Evolutionary conservation across 2,888 invertebrate species (phyloP).

Genomic region (Sicus ferrugineus): DNA sequence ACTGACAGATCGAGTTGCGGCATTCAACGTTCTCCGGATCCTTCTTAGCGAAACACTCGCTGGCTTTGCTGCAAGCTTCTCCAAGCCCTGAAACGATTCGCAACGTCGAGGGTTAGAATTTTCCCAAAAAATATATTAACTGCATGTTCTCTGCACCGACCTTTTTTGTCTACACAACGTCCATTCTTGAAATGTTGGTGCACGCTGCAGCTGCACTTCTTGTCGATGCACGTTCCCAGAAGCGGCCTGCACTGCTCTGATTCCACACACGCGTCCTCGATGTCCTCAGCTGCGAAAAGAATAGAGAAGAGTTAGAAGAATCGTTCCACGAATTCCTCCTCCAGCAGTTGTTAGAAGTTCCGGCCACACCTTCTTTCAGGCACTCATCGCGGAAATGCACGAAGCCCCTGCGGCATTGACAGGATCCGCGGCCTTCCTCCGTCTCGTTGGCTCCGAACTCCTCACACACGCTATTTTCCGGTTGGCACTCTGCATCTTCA

Average conservation of each 20-base stretch:
- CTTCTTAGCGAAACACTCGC: constrained; percentile 58
- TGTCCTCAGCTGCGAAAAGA: constrained; percentile 50
- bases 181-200: constrained; percentile 58
- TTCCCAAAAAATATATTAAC: neutral
- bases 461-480: constrained; percentile 53
- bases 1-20: constrained; percentile 62
- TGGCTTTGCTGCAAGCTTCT: constrained; percentile 55
- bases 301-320: neutral
- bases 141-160: too few species aligned
- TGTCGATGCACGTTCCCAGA: constrained; percentile 56
- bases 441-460: constrained; percentile 45
- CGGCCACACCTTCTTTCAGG: constrained; percentile 55
- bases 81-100: constrained; percentile 47
- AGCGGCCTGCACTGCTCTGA: constrained; percentile 62
- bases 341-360: neutral
- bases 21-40: constrained; percentile 60
- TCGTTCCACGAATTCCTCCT: neutral
- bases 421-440: constrained; percentile 44
- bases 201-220: constrained; percentile 57
- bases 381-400: constrained; percentile 61
- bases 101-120: neutral
- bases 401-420: constrained; percentile 60
- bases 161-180: constrained; percentile 54
- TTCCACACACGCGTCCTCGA: constrained; percentile 60
- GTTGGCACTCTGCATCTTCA: constrained; percentile 53